Evolutionary conservation across 2,797 vertebrate genomes (phyloP).

Genomic region (Pangasius mekongensis): DNA sequence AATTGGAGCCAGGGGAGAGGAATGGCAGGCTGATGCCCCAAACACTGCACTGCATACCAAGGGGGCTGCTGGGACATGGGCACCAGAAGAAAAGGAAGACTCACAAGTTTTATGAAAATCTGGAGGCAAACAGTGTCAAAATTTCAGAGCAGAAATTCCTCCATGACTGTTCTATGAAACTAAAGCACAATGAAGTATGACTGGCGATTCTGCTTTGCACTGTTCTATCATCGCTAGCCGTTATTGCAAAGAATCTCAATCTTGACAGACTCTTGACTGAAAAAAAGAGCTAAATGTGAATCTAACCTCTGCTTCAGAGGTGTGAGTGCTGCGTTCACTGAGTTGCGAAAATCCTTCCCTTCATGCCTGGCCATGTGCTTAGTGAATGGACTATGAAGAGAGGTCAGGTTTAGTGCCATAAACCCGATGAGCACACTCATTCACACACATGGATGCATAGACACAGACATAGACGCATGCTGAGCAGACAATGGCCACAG

Average conservation of each 20-base stretch:
- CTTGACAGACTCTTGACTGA: constrained; percentile 12
- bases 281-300: constrained; percentile 34
- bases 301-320: constrained; percentile 49
- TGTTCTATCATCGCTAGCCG: background rate
- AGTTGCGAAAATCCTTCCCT: constrained; percentile 33
- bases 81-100: constrained; percentile 21
- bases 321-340: constrained; percentile 18
- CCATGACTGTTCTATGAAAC: background rate
- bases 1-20: constrained; percentile 78
- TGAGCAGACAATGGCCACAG: constrained; percentile 55
- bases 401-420: constrained; percentile 50
- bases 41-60: constrained; percentile 27
- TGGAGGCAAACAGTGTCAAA: constrained; percentile 25
- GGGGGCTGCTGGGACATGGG: constrained; percentile 32
- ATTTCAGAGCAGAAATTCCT: background rate
- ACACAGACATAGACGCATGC: constrained; percentile 54
- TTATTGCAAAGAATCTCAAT: background rate
- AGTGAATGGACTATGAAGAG: constrained; percentile 50
- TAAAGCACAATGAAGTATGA: background rate
- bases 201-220: background rate
- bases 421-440: constrained; percentile 54
- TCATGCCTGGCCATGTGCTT: constrained; percentile 44
- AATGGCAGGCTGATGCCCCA: constrained; percentile 65
- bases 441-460: constrained; percentile 60
- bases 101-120: constrained; percentile 3